Evolutionary conservation across 2,113 vertebrate species (phyloP), one percentile per base, ranked within the genome.

Genomic region (Herpailurus yagouaroundi): DNA sequence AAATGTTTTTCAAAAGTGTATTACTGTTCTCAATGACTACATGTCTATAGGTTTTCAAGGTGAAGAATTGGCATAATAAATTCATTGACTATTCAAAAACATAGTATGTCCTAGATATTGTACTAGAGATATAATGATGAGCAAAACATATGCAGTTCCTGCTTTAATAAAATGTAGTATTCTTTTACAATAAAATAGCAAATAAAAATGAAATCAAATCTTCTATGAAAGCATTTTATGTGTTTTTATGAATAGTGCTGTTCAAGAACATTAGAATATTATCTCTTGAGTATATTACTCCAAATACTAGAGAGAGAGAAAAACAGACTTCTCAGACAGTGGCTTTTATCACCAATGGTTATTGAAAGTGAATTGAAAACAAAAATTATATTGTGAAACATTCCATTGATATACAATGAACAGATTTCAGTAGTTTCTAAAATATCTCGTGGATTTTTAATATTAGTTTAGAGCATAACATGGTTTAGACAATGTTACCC

Each of bases 401-500:
- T 97, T 98, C 27, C 82, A 33, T 84, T 92, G 48, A 52, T 92
- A 64, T 97, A 63, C 71, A 84, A 66, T 96, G 95, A 91, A 64
- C 92, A 68, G 31, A 77, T 81, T 87, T 96, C 38, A 64, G 41
- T 97, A 60, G n/a, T 25, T 98, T 97, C 45, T 96, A 27, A 94
- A 90, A 91, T 77, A 94, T 89, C 97, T 86, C 52, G 2, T 91
- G 82, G 98, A 92, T 98, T 97, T 98, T 98, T 98, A 98, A 97
- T 97, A 98, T 96, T 97, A 87, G 79, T 94, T 98, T 94, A 97
- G 74, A 97, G 91, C 96, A 25, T 79, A 98, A 98, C 99, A 52
- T 74, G 19, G 60, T 71, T 88, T 85, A 97, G 92, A 96, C 98
- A 99, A 79, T 98, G 98, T 99, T 99, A 99, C 86, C 94, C 98